Percentiles rank a stretch among this genome's conserved stretches.
phyloP scores from a whole-genome alignment of 2,888 invertebrate species.

The Chesias legatella region DNA sequence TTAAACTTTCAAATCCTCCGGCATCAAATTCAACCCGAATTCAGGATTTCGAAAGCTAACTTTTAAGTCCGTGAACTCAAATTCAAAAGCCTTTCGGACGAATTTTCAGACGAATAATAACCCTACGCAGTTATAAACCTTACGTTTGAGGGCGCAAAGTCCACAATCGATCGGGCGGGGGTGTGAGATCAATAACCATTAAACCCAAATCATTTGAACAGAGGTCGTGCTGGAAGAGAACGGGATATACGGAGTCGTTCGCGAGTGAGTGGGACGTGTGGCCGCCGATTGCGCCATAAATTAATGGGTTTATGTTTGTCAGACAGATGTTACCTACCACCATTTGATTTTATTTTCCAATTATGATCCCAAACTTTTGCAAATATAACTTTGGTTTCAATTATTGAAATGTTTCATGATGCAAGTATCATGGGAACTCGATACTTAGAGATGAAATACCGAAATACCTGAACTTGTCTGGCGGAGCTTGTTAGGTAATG shows the following conservation, averaged over 20 bases:
- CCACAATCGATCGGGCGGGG: constrained; percentile 36
- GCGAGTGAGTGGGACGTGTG: constrained; percentile 42
- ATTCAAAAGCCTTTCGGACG: constrained; percentile 61
- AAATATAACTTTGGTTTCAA: constrained; percentile 11
- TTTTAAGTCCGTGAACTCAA: constrained; percentile 70
- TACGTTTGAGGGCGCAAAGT: constrained; percentile 36
- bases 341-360: constrained; percentile 73
- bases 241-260: constrained; percentile 33
- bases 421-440: too few relatives aligned
- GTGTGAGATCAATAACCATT: constrained; percentile 71
- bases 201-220: constrained; percentile 67
- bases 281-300: constrained; percentile 45
- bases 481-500: too few relatives aligned
- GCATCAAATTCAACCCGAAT: constrained; percentile 34
- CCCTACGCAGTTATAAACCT: constrained; percentile 28
- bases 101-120: constrained; percentile 45
- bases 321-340: constrained; percentile 64
- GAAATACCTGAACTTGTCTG: too few relatives aligned
- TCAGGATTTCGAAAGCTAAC: constrained; percentile 49
- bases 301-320: constrained; percentile 50
- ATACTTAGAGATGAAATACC: too few relatives aligned
- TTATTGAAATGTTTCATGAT: too few relatives aligned
- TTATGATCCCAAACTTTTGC: constrained; percentile 27
- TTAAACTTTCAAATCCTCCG: constrained; percentile 38
- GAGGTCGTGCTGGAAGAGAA: constrained; percentile 59